Evolutionary conservation across 2,113 vertebrate species (phyloP).

Genomic region (Corvus moneduloides): DNA sequence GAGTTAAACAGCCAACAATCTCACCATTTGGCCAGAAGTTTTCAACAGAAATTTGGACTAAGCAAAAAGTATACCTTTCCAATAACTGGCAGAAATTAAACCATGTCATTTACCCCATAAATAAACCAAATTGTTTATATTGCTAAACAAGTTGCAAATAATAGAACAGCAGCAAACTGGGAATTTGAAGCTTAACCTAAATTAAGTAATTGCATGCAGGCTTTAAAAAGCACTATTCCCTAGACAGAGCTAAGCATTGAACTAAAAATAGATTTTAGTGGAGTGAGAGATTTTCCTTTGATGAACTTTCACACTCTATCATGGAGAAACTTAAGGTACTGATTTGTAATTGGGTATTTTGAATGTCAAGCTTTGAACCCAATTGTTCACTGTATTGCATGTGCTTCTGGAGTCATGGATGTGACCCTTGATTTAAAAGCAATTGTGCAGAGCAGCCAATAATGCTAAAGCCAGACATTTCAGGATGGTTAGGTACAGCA

Average conservation of each 20-base stretch:
- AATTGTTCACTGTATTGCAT: neutral
- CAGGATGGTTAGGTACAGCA: neutral
- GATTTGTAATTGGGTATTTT: neutral
- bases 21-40: neutral
- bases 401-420: neutral
- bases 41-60: slow-evolving; percentile 5
- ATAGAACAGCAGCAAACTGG: slow-evolving; percentile 52
- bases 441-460: neutral
- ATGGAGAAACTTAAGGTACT: neutral
- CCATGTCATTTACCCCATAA: slow-evolving; percentile 35
- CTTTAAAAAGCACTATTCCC: slow-evolving; percentile 48
- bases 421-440: neutral
- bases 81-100: slow-evolving; percentile 35
- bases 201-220: slow-evolving; percentile 57
- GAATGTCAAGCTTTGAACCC: neutral
- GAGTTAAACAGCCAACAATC: neutral
- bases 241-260: slow-evolving; percentile 2
- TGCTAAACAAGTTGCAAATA: slow-evolving; percentile 50
- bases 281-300: slow-evolving; percentile 13
- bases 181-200: slow-evolving; percentile 55
- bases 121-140: slow-evolving; percentile 47
- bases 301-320: slow-evolving; percentile 11
- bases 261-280: slow-evolving; percentile 41
- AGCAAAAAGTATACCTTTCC: neutral
- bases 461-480: neutral